Conservation (phyloP, 2,888 invertebrate genomes). For the Trissolcus brochymenae region DNA sequence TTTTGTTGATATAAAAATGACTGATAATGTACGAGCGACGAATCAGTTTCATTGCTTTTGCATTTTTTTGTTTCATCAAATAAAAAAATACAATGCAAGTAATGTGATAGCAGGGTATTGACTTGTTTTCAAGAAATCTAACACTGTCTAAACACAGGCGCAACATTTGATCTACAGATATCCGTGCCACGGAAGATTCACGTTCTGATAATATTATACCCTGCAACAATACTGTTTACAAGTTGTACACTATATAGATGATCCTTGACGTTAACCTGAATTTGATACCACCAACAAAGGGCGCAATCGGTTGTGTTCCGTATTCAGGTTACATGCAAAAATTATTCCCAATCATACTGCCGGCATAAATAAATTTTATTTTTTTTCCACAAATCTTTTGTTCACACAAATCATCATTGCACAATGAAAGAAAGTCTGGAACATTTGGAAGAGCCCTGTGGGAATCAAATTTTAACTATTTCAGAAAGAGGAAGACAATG, state of each 20-base stretch:
- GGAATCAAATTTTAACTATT: not conserved
- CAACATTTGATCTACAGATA: constrained; percentile 1
- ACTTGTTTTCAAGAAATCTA: constrained; percentile 4
- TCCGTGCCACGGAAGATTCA: constrained; percentile 3
- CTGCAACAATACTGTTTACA: constrained; percentile 25
- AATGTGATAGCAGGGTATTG: not conserved
- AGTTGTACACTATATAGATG: constrained; percentile 3
- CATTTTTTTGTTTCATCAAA: no score
- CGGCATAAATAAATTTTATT: no score
- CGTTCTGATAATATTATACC: constrained; percentile 11
- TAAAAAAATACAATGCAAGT: no score
- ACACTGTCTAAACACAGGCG: not conserved
- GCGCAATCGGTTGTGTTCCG: not conserved
- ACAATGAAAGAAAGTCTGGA: no score
- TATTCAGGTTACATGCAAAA: no score
- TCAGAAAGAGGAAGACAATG: constrained; percentile 10
- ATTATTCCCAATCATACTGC: no score
- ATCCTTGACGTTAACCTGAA: constrained; percentile 26
- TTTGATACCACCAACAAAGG: constrained; percentile 22
- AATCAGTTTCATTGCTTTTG: no score
- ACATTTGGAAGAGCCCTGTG: not conserved
- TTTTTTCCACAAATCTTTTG: no score
- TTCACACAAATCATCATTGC: no score
- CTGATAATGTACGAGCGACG: no score
- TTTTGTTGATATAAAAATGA: no score